Conservation (phyloP, 2,888 invertebrate species). For the Drosophila incognita region DNA sequence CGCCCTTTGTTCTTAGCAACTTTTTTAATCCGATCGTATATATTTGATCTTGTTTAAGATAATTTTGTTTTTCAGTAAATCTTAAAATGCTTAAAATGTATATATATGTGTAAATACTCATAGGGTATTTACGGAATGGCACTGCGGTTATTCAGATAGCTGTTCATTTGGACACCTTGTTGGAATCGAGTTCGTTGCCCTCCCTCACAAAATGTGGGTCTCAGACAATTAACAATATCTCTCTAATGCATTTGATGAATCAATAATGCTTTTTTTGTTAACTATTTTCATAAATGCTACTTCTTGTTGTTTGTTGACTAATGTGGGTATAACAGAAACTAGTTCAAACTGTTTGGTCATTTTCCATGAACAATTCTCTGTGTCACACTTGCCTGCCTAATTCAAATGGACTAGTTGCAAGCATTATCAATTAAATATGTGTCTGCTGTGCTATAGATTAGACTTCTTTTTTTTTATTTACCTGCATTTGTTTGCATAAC, state of each 20-base stretch:
- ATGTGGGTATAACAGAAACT: background rate
- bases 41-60: background rate
- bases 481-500: background rate
- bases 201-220: background rate
- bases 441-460: no score
- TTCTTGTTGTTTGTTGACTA: background rate
- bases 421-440: background rate
- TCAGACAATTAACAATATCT: constrained; percentile 39
- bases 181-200: constrained; percentile 24
- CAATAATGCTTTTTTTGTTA: background rate
- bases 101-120: background rate
- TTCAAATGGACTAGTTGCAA: background rate
- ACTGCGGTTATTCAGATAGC: background rate
- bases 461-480: background rate
- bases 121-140: background rate
- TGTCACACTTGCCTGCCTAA: background rate
- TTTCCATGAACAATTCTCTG: background rate
- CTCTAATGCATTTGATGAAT: constrained; percentile 35
- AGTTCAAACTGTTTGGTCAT: background rate
- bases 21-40: background rate
- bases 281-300: background rate
- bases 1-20: background rate
- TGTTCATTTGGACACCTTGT: background rate
- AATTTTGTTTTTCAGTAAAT: background rate
- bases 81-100: background rate